These are phyloP conservation scores for Phrynocephalus versicolor DNA, from an alignment of 2,113 vertebrate genomes.

Conservation along the genomic window DNA sequence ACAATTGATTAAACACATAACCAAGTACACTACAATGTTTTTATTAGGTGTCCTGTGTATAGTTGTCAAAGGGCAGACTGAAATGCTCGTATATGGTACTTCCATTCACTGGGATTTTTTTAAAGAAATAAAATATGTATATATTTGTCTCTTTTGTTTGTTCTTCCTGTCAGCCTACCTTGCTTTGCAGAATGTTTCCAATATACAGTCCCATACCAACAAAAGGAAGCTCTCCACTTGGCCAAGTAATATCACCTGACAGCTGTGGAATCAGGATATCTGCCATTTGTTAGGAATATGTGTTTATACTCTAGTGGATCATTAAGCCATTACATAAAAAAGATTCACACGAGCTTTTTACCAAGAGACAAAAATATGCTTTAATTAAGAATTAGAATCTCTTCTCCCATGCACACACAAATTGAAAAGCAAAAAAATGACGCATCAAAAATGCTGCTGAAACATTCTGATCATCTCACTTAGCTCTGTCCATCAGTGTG, in stretches of 20 bases:
- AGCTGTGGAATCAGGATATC: constrained; percentile 31
- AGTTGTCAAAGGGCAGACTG: not conserved
- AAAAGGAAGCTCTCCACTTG: not conserved
- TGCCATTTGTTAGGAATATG: not conserved
- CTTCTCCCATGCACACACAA: too few species aligned
- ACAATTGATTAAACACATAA: not conserved
- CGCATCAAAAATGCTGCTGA: too few species aligned
- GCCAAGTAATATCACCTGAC: constrained; percentile 22
- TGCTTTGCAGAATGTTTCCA: constrained; percentile 31
- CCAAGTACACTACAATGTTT: not conserved
- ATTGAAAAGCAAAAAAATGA: too few species aligned
- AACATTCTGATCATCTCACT: too few species aligned
- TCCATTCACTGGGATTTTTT: not conserved
- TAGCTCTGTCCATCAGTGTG: too few species aligned
- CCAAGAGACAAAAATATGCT: too few species aligned
- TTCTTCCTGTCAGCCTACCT: not conserved
- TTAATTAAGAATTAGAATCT: too few species aligned
- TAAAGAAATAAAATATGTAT: not conserved
- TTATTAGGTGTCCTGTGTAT: not conserved
- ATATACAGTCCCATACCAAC: not conserved
- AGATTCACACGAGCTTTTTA: too few species aligned
- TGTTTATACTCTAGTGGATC: not conserved
- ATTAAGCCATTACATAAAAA: not conserved
- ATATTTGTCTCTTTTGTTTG: not conserved
- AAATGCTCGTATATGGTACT: not conserved